Evolutionary conservation across 2,797 vertebrate species (phyloP).

Genomic region (Pampus argenteus): DNA sequence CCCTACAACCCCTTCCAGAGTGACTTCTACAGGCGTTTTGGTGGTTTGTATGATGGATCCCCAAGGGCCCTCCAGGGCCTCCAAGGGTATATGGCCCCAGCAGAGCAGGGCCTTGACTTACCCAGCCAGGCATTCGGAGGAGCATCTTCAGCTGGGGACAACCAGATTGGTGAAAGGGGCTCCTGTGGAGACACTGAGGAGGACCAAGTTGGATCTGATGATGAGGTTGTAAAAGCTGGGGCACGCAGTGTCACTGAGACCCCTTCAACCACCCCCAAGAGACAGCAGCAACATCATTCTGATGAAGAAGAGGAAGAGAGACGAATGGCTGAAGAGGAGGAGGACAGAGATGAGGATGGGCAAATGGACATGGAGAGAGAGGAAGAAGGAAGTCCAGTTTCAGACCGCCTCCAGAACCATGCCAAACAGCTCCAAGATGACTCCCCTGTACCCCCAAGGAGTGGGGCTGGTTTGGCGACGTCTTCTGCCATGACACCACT

Average conservation of each 20-base stretch:
- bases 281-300: conserved; percentile 77
- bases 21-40: conserved; percentile 96
- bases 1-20: conserved; percentile 88
- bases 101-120: conserved; percentile 85
- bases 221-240: conserved; percentile 67
- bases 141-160: conserved; percentile 66
- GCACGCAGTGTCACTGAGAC: conserved; percentile 52
- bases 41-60: conserved; percentile 88
- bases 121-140: conserved; percentile 80
- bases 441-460: conserved; percentile 59
- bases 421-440: conserved; percentile 66
- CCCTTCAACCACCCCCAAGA: conserved; percentile 73
- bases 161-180: conserved; percentile 89
- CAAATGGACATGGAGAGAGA: conserved; percentile 87
- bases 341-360: conserved; percentile 87
- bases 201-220: conserved; percentile 85
- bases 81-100: conserved; percentile 82
- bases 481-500: conserved; percentile 81
- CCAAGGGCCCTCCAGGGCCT: conserved; percentile 83
- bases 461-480: conserved; percentile 58
- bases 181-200: conserved; percentile 92
- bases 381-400: conserved; percentile 78
- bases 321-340: conserved; percentile 84
- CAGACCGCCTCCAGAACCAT: conserved; percentile 66
- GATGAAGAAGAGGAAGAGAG: conserved; percentile 85